These are phyloP conservation scores for Hyperopisus bebe DNA, from an alignment of 2,113 vertebrate genomes.

Conservation along the genomic window DNA sequence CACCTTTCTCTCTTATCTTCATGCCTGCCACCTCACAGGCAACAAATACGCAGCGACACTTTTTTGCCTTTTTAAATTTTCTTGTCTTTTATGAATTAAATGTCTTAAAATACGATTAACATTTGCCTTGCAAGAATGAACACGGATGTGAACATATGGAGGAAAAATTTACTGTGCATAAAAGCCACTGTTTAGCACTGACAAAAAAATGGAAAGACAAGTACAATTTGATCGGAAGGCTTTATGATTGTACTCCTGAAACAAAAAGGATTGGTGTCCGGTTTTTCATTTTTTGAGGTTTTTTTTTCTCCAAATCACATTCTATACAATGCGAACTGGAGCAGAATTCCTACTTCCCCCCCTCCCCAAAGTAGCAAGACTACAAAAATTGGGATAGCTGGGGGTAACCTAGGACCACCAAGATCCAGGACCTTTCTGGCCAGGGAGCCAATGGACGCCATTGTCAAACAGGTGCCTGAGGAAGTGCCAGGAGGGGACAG, in stretches of 20 bases:
- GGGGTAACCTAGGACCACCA: not conserved
- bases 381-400: not conserved
- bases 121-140: conserved; percentile 35
- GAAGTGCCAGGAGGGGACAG: conserved; percentile 5
- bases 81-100: conserved; percentile 46
- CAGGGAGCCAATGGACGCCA: not conserved
- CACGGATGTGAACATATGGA: conserved; percentile 49
- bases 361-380: not conserved
- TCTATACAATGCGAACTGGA: conserved; percentile 37
- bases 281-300: conserved; percentile 38
- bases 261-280: conserved; percentile 40
- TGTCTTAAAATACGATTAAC: conserved; percentile 52
- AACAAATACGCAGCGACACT: conserved; percentile 67
- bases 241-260: conserved; percentile 37
- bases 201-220: conserved; percentile 41
- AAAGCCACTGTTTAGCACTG: conserved; percentile 39
- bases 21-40: conserved; percentile 54
- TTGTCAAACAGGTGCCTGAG: not conserved
- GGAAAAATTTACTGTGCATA: conserved; percentile 27
- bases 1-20: conserved; percentile 52
- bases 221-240: conserved; percentile 25
- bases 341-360: not conserved
- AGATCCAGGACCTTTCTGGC: conserved; percentile 30
- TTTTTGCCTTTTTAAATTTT: conserved; percentile 52
- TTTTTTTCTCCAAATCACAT: conserved; percentile 34